Evolutionary conservation across 2,113 vertebrate genomes (phyloP), one percentile per base, ranked within the genome.

Genomic region (Isichthys henryi): DNA sequence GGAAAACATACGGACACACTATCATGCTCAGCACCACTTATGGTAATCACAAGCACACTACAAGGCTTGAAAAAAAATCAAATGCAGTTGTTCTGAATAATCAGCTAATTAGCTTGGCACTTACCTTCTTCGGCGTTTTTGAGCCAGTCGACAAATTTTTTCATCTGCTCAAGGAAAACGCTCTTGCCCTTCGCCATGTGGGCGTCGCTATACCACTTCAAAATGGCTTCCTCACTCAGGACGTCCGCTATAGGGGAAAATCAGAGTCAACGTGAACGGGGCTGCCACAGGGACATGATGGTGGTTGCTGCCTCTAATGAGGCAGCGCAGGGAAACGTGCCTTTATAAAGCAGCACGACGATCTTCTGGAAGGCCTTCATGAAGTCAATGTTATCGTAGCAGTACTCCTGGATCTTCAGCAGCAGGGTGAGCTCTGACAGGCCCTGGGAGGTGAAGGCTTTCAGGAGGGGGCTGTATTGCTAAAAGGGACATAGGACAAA

Each of bases 281-380:
- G 17, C 53, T 58, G 9, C n/a, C 35, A 23, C 7, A 77, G 21
- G 31, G 17, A n/a, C 74, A 39, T 0, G 8, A 5, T 23, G 35
- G 88, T 27, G 10, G 21, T 9, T 5, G 9, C 9, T 0, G 10
- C 13, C 53, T 5, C 52, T 11, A 1, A 13, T 9, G n/a, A 13
- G n/a, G 19, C 74, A 39, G 31, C 2, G 5, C 27, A 19, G 35
- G 35, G 39, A 45, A 17, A 43, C 31, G 90, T 92, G 99, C 98
- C 98, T 99, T 99, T 99, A 92, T 99, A 99, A 94, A 99, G 98
- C 92, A 99, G 98, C 97, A 99, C 98, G 95, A 99, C 98, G 89
- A 99, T 99, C 97, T 99, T 99, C 97, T 99, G 98, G 94, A 99
- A 99, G 96, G 98, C 96, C 93, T 99, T 99, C 98, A 99, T 99